A percentile compares a stretch with the other conserved stretches of the same genome.
These are phyloP conservation scores for Apistogramma diplotaenia DNA, from an alignment of 2,113 vertebrate species.

Conservation along the genomic window DNA sequence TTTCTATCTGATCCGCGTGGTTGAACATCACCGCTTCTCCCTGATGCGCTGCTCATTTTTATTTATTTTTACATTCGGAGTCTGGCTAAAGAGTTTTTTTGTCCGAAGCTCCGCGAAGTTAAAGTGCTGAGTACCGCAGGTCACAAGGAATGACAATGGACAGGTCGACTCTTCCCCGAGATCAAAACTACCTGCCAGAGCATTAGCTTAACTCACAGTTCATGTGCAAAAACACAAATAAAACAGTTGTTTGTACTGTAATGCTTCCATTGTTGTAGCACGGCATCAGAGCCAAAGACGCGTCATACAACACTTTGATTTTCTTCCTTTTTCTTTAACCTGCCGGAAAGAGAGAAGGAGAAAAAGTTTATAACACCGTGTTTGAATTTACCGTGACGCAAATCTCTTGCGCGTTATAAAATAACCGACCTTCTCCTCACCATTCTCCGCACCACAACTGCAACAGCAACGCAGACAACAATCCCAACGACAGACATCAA, in stretches of 20 bases:
- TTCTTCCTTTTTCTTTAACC: background rate
- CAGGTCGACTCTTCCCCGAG: background rate
- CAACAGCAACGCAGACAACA: accelerated
- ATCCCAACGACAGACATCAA: accelerated
- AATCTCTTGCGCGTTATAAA: background rate
- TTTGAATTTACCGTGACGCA: background rate
- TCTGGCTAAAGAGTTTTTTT: background rate
- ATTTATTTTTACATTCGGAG: background rate
- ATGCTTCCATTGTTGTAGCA: background rate
- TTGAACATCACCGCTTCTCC: background rate
- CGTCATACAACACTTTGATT: too few relatives aligned
- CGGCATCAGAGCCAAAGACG: too few relatives aligned
- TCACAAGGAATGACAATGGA: background rate
- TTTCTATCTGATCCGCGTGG: background rate
- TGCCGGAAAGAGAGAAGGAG: background rate
- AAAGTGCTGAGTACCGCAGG: slow-evolving; percentile 3
- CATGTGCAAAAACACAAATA: background rate
- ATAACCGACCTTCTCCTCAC: background rate
- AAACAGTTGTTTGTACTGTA: too few relatives aligned
- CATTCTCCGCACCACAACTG: too few relatives aligned
- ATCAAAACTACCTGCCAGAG: background rate
- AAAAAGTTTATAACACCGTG: background rate
- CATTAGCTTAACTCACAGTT: slow-evolving; percentile 8
- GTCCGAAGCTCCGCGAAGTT: background rate
- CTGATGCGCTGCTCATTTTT: background rate